Evolutionary conservation across 2,888 invertebrate species (phyloP).

Genomic region (Rutpela maculata): DNA sequence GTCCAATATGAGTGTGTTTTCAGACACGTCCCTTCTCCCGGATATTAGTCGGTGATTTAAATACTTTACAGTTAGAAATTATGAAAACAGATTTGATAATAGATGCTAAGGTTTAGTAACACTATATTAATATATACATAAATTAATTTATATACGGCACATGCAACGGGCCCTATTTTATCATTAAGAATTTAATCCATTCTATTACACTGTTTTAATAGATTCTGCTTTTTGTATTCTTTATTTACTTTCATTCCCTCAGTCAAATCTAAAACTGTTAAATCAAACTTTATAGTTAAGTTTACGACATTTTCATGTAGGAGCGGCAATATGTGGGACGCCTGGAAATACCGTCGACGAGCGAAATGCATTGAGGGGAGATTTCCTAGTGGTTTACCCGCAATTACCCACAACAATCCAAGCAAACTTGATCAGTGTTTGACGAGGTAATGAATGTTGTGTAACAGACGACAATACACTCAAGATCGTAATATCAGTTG

Average conservation of each 20-base stretch:
- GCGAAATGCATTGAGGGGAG: conserved; percentile 33
- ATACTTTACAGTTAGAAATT: no score
- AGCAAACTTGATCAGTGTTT: conserved; percentile 42
- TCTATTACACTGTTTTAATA: not conserved
- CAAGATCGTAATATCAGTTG: conserved; percentile 34
- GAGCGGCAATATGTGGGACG: not conserved
- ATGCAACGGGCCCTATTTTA: no score
- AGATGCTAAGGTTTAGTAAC: no score
- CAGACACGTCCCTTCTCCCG: no score
- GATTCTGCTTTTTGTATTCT: not conserved
- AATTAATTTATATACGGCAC: no score
- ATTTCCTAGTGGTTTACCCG: conserved; percentile 42
- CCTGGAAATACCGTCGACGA: not conserved
- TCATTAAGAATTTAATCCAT: no score
- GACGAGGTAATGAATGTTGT: conserved; percentile 38
- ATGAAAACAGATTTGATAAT: no score
- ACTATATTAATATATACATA: no score
- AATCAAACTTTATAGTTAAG: not conserved
- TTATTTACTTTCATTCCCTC: not conserved
- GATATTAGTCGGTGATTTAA: no score
- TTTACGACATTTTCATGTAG: not conserved
- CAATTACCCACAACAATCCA: conserved; percentile 51
- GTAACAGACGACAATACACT: conserved; percentile 32
- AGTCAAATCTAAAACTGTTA: not conserved
- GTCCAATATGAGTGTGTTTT: no score